A percentile compares a stretch with the other conserved stretches of the same genome.
Conservation (phyloP, 2,888 invertebrate genomes). For the Mycalesis mineus region DNA sequence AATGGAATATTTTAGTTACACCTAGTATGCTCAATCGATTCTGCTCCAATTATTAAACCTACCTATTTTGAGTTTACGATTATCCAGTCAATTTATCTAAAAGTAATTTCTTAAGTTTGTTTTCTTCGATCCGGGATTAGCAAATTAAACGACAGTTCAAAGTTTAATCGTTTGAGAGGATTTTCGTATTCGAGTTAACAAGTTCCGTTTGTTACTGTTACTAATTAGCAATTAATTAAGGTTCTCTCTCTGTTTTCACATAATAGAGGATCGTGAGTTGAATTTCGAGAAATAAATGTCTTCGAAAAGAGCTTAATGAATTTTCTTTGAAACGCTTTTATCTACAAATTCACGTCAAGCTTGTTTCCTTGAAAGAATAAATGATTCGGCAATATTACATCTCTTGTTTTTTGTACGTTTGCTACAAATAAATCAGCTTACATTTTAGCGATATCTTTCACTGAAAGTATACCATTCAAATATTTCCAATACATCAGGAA, state of each 20-base stretch:
- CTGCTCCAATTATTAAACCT: neutral
- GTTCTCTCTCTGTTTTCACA: constrained; percentile 18
- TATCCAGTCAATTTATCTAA: neutral
- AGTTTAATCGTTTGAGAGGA: constrained; percentile 26
- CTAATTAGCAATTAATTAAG: constrained; percentile 32
- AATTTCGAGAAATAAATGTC: constrained; percentile 3
- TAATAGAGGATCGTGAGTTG: constrained; percentile 10
- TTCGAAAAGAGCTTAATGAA: constrained; percentile 1
- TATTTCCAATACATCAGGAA: neutral
- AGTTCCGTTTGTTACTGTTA: constrained; percentile 22
- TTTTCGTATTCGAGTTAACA: constrained; percentile 22
- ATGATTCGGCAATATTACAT: neutral
- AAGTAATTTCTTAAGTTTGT: constrained; percentile 7
- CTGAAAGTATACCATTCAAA: neutral
- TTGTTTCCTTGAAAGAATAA: neutral
- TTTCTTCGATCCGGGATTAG: constrained; percentile 11
- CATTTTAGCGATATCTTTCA: neutral
- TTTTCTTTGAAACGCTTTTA: constrained; percentile 1
- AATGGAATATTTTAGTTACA: too few relatives aligned
- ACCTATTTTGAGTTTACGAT: too few relatives aligned
- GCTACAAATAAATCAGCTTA: neutral
- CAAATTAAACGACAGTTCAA: constrained; percentile 27
- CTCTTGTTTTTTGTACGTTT: neutral
- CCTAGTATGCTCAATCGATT: too few relatives aligned
- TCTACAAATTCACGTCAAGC: neutral